Conservation (phyloP, 1,140 invertebrate genomes). For the Micrasema minimum region DNA sequence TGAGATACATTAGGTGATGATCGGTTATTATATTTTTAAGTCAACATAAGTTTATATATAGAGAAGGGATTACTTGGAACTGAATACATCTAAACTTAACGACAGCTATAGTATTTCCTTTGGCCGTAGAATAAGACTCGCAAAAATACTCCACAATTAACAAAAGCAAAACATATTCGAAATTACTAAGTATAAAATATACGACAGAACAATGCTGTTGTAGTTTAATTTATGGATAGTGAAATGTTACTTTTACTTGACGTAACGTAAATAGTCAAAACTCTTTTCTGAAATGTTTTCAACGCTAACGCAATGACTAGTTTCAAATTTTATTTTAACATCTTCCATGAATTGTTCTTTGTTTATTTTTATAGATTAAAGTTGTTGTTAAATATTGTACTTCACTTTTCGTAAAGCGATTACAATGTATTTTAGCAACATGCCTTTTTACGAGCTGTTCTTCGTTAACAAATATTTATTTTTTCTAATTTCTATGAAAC, state of each 20-base stretch:
- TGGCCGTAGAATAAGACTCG: constrained; percentile 35
- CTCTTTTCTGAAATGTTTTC: constrained; percentile 25
- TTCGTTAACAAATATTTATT: constrained; percentile 47
- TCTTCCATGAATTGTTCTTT: constrained; percentile 52
- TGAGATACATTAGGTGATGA: constrained; percentile 6
- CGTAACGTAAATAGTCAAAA: neutral
- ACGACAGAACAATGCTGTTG: too few species aligned
- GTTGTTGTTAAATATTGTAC: constrained; percentile 43
- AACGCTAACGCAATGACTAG: constrained; percentile 24
- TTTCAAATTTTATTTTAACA: constrained; percentile 38
- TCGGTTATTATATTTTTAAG: constrained; percentile 3
- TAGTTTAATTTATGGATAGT: too few species aligned
- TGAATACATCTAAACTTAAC: constrained; percentile 51
- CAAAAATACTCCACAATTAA: constrained; percentile 42
- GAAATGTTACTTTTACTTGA: too few species aligned
- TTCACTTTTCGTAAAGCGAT: constrained; percentile 44
- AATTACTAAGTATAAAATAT: neutral
- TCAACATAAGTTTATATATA: neutral
- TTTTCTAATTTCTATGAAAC: constrained; percentile 51
- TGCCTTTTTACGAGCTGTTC: constrained; percentile 33
- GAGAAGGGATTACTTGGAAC: constrained; percentile 34
- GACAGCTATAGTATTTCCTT: constrained; percentile 43
- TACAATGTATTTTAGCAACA: constrained; percentile 44
- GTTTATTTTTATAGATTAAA: constrained; percentile 47
- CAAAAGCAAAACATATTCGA: constrained; percentile 33